Evolutionary conservation across 23 tunicate genomes (phyloP).

Genomic region (Botrylloides violaceus): DNA sequence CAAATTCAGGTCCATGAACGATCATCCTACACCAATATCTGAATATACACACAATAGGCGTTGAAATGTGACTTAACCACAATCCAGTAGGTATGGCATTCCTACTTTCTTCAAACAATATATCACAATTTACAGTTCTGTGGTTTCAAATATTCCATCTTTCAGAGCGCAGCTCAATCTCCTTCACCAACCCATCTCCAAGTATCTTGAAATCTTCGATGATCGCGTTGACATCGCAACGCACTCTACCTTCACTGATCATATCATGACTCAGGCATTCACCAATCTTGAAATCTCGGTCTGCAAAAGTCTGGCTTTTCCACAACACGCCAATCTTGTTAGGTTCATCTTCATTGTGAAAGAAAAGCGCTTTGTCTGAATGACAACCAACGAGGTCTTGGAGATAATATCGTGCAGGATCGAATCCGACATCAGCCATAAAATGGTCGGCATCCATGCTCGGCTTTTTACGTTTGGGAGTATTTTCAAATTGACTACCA

Average conservation of each 20-base stretch:
- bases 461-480: background rate
- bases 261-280: background rate
- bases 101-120: no score
- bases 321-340: slow-evolving; percentile 60
- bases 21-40: no score
- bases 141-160: slow-evolving; percentile 54
- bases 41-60: no score
- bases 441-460: background rate
- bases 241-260: slow-evolving; percentile 27
- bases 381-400: slow-evolving; percentile 38
- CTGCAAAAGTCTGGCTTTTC: slow-evolving; percentile 42
- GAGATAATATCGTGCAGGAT: slow-evolving; percentile 41
- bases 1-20: no score
- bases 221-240: slow-evolving; percentile 37
- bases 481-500: background rate
- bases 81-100: no score
- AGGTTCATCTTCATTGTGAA: slow-evolving; percentile 40
- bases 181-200: slow-evolving; percentile 50
- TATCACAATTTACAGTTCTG: no score
- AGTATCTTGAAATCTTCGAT: slow-evolving; percentile 65
- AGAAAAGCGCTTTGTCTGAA: slow-evolving; percentile 73
- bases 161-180: slow-evolving; percentile 38
- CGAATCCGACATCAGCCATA: slow-evolving; percentile 28
- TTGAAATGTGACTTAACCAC: no score
- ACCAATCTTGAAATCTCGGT: slow-evolving; percentile 27